Evolutionary conservation across 2,888 invertebrate species (phyloP), one percentile per base, ranked within the genome.

Genomic region (Cantharis rustica): DNA sequence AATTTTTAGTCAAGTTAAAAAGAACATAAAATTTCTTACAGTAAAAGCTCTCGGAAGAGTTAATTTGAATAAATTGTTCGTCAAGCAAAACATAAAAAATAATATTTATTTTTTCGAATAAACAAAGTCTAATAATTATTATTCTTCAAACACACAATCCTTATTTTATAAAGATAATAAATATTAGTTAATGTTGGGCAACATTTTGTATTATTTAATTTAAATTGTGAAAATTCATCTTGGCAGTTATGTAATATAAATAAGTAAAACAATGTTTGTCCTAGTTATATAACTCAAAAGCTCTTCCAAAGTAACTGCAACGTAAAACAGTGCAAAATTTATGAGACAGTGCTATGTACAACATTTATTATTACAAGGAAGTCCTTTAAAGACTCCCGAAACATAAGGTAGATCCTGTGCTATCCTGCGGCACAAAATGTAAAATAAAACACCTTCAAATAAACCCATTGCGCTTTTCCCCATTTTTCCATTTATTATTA

Each of bases 291-390:
- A 20, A 66, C 64, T 66, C 64, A 66, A 66, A 66, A 66, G 64
- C 64, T 66, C 23, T 66, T 68, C 72, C 20, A 47, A 64, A 71
- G 64, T 64, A 61, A 17, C 31, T 71, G 71, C 26, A 64, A 31
- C 71, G 61, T 68, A 68, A 72, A 61, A 47, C 16, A 9, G 72
- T 72, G 68, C 72, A 72, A 68, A 17, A 72, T 72, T 72, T 72
- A 68, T 68, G 26, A 68, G 72, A 47, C 68, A 68, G 23, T 16
- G 23, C 61, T 66, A 68, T 72, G 64, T 62, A 47, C 71, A 61
- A 47, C 71, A 66, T 17, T 69, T 62, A 68, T 69, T 73, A 73
- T 73, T 73, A 69, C 16, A 61, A 47, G 72, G 68, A 72, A 68
- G 17, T 72, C 27, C 68, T 68, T 69, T 68, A 68, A 62, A 73